phyloP scores from a whole-genome alignment of 2,113 vertebrate species.

The Empidonax traillii region DNA sequence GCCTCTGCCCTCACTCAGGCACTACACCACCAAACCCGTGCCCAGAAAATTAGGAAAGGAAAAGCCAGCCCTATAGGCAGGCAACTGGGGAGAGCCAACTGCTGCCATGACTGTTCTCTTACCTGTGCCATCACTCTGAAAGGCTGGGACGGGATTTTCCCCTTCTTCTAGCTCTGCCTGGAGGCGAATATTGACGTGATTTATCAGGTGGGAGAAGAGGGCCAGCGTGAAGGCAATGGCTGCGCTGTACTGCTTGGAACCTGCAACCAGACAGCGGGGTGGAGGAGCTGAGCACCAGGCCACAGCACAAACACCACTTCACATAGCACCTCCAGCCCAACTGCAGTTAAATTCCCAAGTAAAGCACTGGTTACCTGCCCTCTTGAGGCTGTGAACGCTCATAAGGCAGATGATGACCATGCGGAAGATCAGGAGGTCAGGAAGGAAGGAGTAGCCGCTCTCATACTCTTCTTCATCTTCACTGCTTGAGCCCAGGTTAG shows the following conservation, averaged over 20 bases:
- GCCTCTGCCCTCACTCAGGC: not conserved
- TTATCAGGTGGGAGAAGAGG: constrained; percentile 96
- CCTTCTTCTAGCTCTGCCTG: constrained; percentile 94
- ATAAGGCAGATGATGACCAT: constrained; percentile 97
- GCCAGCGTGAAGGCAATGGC: constrained; percentile 96
- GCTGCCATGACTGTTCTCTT: not conserved
- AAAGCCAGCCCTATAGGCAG: not conserved
- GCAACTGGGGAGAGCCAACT: not conserved
- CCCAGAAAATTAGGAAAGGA: not conserved
- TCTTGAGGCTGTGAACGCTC: constrained; percentile 95
- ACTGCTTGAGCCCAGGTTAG: constrained; percentile 75
- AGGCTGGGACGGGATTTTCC: constrained; percentile 85
- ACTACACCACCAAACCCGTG: not conserved
- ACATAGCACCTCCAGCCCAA: not conserved
- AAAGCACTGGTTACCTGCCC: constrained; percentile 80
- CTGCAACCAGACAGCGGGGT: constrained; percentile 53
- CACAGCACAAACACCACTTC: fast-evolving
- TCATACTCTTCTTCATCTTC: constrained; percentile 92
- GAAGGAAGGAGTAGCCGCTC: constrained; percentile 83
- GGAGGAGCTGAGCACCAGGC: not conserved
- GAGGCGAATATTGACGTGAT: constrained; percentile 96
- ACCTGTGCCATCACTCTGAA: constrained; percentile 82
- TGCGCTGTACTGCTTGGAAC: constrained; percentile 95
- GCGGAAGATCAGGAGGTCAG: constrained; percentile 91
- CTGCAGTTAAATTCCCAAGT: fast-evolving